These are phyloP conservation scores for Camelus dromedarius DNA, from an alignment of 2,113 vertebrate genomes.

Conservation along the genomic window DNA sequence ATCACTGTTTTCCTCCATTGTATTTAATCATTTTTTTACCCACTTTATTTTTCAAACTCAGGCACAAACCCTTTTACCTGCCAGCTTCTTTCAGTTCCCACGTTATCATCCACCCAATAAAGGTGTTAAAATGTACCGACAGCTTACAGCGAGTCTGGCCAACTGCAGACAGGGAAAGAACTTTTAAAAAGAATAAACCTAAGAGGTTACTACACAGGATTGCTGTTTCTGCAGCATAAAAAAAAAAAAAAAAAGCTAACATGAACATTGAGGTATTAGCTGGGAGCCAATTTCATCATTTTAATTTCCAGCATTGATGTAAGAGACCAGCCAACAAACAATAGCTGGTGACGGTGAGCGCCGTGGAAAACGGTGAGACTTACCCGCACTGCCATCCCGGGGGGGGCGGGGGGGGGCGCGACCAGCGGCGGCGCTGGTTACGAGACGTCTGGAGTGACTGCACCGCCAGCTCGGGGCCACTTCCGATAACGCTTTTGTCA, in stretches of 20 bases:
- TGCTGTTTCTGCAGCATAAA: background rate
- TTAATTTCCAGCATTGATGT: constrained; percentile 65
- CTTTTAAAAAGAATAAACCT: background rate
- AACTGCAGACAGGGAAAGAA: background rate
- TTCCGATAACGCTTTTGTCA: background rate
- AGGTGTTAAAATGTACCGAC: background rate
- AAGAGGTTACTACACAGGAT: background rate
- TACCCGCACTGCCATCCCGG: background rate
- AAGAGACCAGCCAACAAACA: constrained; percentile 30
- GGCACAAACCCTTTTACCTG: background rate
- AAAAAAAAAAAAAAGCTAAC: background rate
- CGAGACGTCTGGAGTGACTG: background rate
- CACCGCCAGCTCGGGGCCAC: background rate
- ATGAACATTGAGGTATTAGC: background rate
- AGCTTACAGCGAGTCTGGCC: background rate
- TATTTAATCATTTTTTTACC: background rate
- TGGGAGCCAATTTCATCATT: constrained; percentile 41
- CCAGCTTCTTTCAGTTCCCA: background rate
- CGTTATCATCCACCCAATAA: too few species aligned
- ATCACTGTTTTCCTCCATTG: background rate
- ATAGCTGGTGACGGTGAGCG: background rate
- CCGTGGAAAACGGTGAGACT: background rate
- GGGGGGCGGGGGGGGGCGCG: too few species aligned
- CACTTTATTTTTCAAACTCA: background rate
- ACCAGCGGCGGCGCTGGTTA: background rate